Base-by-base conservation (phyloP, 2,888 invertebrate species). In the Tanaodytes sp. region DNA sequence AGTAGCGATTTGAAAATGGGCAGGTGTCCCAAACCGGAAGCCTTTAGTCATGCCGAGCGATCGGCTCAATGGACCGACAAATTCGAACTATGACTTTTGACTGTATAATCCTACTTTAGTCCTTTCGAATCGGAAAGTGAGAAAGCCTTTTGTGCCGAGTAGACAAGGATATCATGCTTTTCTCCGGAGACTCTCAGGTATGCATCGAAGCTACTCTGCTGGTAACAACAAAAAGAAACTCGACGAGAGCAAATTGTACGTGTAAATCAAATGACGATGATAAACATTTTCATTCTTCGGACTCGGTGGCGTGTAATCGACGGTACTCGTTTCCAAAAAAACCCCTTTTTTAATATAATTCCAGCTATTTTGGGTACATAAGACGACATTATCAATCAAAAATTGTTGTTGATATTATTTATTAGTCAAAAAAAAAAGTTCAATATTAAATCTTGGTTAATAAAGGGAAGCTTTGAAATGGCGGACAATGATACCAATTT, bases 11-110 rank as follows among this genome's bases (percentile, higher is more conserved):
- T 39, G 69, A 71, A 72, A 77, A 78, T 73, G 68, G 82, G 82
- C 84, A 84, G 83, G 84, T 84, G 81, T 80, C 81, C 80, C 66
- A 80, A 80, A 83, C 83, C 84, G 84, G 84, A 84, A 84, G 82
- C 82, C 83, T 83, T 83, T 78, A 76, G 75, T 75, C 66, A 73
- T 72, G 78, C 79, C 77, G 78, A 77, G 76, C 76, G 76, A 76
- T 78, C 76, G 75, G 62, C 70, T 82, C 79, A 81, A 83, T 84
- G 80, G 77, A 79, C 80, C 82, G 81, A 81, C 82, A 83, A 84
- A 84, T 83, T 84, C 80, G 75, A 80, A 80, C 80, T 82, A 77
- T 81, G 83, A 83, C 84, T 84, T 84, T 81, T 82, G 79, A 84
- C 84, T 82, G 81, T 82, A 82, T 84, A 83, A 83, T 83, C 80